Evolutionary conservation across 1,140 invertebrate genomes (phyloP).

Genomic region (Colletes latitarsis): DNA sequence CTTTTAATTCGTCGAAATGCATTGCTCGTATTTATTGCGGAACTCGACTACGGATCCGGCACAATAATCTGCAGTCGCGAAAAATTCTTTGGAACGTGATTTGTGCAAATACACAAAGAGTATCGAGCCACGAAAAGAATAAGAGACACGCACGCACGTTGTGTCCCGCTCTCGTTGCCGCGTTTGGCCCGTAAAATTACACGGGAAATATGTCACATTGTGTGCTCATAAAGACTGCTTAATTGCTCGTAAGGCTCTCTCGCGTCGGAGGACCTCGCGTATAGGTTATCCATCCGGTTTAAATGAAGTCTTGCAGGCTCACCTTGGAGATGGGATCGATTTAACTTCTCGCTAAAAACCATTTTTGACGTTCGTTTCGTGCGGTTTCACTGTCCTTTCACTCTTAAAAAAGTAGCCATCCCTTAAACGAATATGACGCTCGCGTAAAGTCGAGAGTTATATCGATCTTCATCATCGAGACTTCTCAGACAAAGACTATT

Average conservation of each 20-base stretch:
- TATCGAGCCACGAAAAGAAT: neutral
- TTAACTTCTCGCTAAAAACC: constrained; percentile 31
- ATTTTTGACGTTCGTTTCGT: neutral
- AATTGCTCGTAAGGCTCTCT: constrained; percentile 56
- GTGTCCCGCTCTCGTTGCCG: neutral
- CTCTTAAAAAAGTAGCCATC: neutral
- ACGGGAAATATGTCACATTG: constrained; percentile 50
- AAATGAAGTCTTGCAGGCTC: constrained; percentile 51
- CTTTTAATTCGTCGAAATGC: neutral
- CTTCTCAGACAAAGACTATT: neutral
- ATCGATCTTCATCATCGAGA: neutral
- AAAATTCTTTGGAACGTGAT: constrained; percentile 49
- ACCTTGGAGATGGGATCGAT: constrained; percentile 54
- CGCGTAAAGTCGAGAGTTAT: neutral
- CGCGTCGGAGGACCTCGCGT: neutral
- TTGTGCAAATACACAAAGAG: constrained; percentile 29
- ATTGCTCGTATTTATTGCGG: neutral
- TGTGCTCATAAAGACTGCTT: constrained; percentile 55
- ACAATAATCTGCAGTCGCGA: constrained; percentile 29
- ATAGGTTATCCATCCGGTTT: constrained; percentile 58
- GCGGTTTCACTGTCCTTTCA: neutral
- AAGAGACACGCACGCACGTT: constrained; percentile 16
- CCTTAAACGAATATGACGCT: neutral
- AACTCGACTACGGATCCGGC: constrained; percentile 7
- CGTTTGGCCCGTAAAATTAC: constrained; percentile 37